A percentile compares a stretch with the other conserved stretches of the same genome.
Evolutionary conservation across 35 echinoderm and acorn worm species (phyloP).

Genomic region (Eucidaris tribuloides): DNA sequence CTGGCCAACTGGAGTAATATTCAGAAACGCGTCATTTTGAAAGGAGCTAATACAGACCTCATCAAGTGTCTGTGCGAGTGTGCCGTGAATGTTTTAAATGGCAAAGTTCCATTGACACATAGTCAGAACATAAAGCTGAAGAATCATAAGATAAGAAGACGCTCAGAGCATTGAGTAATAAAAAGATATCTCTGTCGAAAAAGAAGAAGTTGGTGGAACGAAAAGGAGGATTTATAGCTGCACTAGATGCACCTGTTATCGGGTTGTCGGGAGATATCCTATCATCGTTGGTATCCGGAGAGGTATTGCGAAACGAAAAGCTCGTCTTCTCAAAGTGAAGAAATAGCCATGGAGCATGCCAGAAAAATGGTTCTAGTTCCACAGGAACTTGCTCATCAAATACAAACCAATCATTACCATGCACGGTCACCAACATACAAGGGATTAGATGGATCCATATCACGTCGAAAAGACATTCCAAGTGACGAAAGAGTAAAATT

Average conservation of each 20-base stretch:
- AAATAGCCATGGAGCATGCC: constrained; percentile 16
- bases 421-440: neutral
- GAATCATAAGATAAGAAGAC: too few relatives aligned
- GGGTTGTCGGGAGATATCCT: too few relatives aligned
- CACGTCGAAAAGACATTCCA: constrained; percentile 21
- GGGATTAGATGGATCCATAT: neutral
- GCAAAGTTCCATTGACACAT: constrained; percentile 42
- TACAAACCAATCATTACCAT: neutral
- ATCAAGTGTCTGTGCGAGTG: constrained; percentile 56
- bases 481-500: constrained; percentile 39
- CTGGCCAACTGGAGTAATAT: constrained; percentile 28
- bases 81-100: constrained; percentile 57
- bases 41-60: constrained; percentile 27
- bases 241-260: too few relatives aligned
- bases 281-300: too few relatives aligned
- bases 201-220: too few relatives aligned
- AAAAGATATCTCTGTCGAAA: too few relatives aligned
- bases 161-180: too few relatives aligned
- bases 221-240: too few relatives aligned
- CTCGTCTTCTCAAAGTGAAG: too few relatives aligned
- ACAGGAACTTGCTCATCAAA: neutral
- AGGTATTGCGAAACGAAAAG: too few relatives aligned
- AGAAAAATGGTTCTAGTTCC: constrained; percentile 58
- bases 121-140: constrained; percentile 43
- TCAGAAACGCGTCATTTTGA: constrained; percentile 35